Percentiles rank a stretch among this genome's conserved stretches.
Evolutionary conservation across 2,797 vertebrate genomes (phyloP).

Genomic region (Karalla daura): DNA sequence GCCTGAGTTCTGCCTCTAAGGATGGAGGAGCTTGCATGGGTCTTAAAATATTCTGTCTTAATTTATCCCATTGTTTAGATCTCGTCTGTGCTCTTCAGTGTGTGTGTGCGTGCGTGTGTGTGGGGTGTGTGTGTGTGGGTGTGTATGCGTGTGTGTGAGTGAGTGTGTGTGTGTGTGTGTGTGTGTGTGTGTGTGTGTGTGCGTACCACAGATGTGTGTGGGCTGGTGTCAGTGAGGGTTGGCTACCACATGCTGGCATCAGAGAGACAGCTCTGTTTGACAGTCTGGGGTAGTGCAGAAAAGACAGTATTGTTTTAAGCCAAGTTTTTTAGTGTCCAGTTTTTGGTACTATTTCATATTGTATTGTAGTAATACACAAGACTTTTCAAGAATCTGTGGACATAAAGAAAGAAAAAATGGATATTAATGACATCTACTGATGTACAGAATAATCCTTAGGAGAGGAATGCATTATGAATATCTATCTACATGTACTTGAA

Average conservation of each 20-base stretch:
- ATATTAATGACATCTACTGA: conserved; percentile 62
- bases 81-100: conserved; percentile 36
- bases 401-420: conserved; percentile 62
- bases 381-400: conserved; percentile 77
- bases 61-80: conserved; percentile 67
- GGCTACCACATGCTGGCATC: conserved; percentile 31
- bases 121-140: neutral
- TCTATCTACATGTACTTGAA: conserved; percentile 79
- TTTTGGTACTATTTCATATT: conserved; percentile 82
- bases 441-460: conserved; percentile 75
- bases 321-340: conserved; percentile 77
- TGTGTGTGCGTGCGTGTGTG: conserved; percentile 32
- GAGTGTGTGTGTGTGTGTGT: neutral
- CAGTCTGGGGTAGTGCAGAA: conserved; percentile 56
- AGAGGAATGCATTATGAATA: conserved; percentile 76
- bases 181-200: neutral
- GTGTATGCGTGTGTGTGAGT: conserved; percentile 10
- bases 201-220: conserved; percentile 27
- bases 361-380: conserved; percentile 73
- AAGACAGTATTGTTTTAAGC: conserved; percentile 76
- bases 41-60: conserved; percentile 75
- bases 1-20: conserved; percentile 71
- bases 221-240: conserved; percentile 30
- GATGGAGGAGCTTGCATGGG: conserved; percentile 73
- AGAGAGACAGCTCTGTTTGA: conserved; percentile 52